Percentiles rank a stretch among this genome's conserved stretches.
Evolutionary conservation across 2,797 vertebrate species (phyloP).

Genomic region (Parotocinclus haroldoi): DNA sequence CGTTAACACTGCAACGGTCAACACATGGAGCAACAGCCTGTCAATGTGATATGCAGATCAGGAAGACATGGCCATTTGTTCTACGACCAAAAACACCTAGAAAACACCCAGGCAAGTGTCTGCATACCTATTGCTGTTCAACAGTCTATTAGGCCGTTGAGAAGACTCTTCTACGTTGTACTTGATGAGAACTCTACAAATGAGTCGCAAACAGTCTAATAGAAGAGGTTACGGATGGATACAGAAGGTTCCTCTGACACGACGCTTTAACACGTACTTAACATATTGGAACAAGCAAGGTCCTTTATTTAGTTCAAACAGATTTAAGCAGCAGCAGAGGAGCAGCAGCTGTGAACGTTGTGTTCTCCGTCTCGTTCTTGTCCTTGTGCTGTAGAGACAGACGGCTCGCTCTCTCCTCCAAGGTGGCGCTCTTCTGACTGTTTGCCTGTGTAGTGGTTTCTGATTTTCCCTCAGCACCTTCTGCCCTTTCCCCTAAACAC

Average conservation of each 20-base stretch:
- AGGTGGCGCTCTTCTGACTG: slow-evolving; percentile 30
- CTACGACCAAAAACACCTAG: neutral
- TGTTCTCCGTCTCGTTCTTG: slow-evolving; percentile 48
- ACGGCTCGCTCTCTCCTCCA: slow-evolving; percentile 60
- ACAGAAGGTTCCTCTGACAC: slow-evolving; percentile 7
- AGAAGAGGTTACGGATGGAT: neutral
- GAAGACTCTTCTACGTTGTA: neutral
- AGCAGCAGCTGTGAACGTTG: slow-evolving; percentile 62
- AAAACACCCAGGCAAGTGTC: slow-evolving; percentile 13
- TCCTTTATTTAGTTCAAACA: slow-evolving; percentile 50
- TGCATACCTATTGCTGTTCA: neutral
- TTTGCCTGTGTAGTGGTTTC: slow-evolving; percentile 14
- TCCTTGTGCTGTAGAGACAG: slow-evolving; percentile 60
- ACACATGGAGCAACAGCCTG: slow-evolving; percentile 9
- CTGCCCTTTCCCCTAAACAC: slow-evolving; percentile 67
- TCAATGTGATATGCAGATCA: neutral
- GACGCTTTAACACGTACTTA: neutral
- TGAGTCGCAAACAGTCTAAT: neutral
- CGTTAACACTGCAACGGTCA: slow-evolving; percentile 26
- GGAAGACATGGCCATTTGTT: slow-evolving; percentile 18
- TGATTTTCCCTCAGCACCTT: slow-evolving; percentile 64
- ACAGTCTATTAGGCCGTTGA: slow-evolving; percentile 3
- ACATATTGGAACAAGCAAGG: neutral
- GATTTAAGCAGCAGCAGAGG: slow-evolving; percentile 59
- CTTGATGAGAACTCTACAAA: neutral